Base-by-base conservation (phyloP, 2,888 invertebrate species). In the Agonum fuliginosum region DNA sequence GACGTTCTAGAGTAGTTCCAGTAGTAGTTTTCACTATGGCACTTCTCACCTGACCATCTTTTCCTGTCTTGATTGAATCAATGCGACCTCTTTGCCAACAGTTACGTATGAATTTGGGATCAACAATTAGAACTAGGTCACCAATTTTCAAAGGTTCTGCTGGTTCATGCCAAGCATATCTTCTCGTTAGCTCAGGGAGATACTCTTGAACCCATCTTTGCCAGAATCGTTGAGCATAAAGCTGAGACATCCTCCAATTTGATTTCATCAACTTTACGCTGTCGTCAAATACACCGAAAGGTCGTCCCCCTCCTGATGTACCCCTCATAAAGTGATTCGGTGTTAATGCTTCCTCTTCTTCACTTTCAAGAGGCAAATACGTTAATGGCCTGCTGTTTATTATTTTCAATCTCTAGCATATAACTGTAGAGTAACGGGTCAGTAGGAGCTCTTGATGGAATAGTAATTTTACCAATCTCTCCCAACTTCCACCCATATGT, bases 401-500 rank as follows among this genome's bases (percentile, higher is more conserved):
- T n/a, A 78, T 69, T 22, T 74, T 78, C 72, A 62, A 72, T 69
- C n/a, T 54, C 24, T 17, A 78, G 12, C 4, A 78, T 37, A 43
- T 62, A 75, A 37, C 20, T 74, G 4, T 30, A 12, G 2, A 78
- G 43, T 12, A 74, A 1, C 6, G 34, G 43, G 17, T 78, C 54
- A 0, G 51, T 30, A 41, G 78, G 65, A 22, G 12, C 72, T 65
- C 72, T 77, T 2, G 70, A 46, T 3, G 77, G 70, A 41, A 77
- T 8, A 6, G 77, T 51, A 41, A 43, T 48, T 65, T 51, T 8
- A 67, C 67, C 12, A 78, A 27, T 22, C 78, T 10, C 51, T 78
- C 71, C 71, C 78, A 78, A 37, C 65, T 34, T 27, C 73, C 65
- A 3, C 65, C 73, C 72, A 78, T 72, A 17, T 78, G 72, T 14